Evolutionary conservation across 2,113 vertebrate genomes (phyloP), one percentile per base, ranked within the genome.

Genomic region (Cyphomyrus discorhynchus): DNA sequence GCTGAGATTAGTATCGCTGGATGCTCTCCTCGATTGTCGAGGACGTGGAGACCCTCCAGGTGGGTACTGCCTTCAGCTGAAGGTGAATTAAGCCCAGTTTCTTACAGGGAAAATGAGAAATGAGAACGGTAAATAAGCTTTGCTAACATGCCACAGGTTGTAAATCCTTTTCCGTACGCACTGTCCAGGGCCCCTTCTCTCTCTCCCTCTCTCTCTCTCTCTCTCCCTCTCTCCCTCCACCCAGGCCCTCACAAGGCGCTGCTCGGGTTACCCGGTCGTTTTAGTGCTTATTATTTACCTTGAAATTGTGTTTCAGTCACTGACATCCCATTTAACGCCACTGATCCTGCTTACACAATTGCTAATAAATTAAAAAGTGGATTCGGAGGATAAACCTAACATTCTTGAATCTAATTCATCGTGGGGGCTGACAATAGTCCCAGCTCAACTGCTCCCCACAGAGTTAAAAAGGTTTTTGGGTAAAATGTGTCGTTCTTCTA

Each of bases 261-360:
- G 91, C 96, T 97, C 95, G 93, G 94, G 95, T 96, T 97, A 95
- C 95, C 94, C 94, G 93, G 93, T 96, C 96, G 95, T 96, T 96
- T 96, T 96, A 97, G 95, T 94, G 95, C 95, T 96, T 95, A 96
- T 96, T 97, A 96, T 97, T 96, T 97, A 97, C 96, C 95, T 96
- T 95, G 93, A 95, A 95, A 96, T 96, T 90, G 95, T 97, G 94
- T 95, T 95, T 95, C 95, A 95, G 96, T 96, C 96, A 95, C 94
- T 97, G 96, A 96, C 95, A 95, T 97, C 96, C 95, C 95, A 97
- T 98, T 97, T 96, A 96, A 96, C 93, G 95, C 94, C 92, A 92
- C 93, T 96, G 97, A 97, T 96, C 96, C 94, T 95, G 95, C 96
- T 96, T 97, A 97, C 95, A 96, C 93, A 95, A 93, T 94, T 39